Evolutionary conservation across 2,113 vertebrate genomes (phyloP).

Genomic region (Cnemophilus loriae): DNA sequence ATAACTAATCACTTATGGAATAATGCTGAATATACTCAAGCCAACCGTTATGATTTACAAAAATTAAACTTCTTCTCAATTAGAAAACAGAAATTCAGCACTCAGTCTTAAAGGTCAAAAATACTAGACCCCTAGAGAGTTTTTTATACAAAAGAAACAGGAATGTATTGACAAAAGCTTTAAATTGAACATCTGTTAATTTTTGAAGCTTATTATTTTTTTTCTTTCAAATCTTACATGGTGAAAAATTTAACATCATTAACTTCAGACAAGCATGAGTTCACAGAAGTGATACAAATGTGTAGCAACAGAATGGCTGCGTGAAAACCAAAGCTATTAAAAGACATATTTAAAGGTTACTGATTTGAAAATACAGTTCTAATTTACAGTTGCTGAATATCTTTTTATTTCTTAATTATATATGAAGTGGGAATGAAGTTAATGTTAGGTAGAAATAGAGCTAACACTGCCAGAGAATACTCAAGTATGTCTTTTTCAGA

Average conservation of each 20-base stretch:
- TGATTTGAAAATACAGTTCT: neutral
- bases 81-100: neutral
- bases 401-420: neutral
- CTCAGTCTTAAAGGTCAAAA: neutral
- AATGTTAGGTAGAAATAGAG: neutral
- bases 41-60: neutral
- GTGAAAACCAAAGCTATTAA: neutral
- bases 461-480: neutral
- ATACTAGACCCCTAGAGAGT: accelerated
- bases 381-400: neutral
- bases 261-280: neutral
- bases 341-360: neutral
- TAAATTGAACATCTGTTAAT: neutral
- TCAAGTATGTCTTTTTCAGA: neutral
- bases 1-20: neutral
- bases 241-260: neutral
- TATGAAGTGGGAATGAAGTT: neutral
- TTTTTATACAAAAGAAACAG: neutral
- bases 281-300: neutral
- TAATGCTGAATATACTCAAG: neutral
- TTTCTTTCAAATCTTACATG: neutral
- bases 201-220: neutral
- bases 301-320: neutral
- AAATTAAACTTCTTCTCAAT: neutral
- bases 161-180: neutral